A percentile compares a stretch with the other conserved stretches of the same genome.
phyloP scores from a whole-genome alignment of 2,888 invertebrate genomes.

The Chorisops tibialis region DNA sequence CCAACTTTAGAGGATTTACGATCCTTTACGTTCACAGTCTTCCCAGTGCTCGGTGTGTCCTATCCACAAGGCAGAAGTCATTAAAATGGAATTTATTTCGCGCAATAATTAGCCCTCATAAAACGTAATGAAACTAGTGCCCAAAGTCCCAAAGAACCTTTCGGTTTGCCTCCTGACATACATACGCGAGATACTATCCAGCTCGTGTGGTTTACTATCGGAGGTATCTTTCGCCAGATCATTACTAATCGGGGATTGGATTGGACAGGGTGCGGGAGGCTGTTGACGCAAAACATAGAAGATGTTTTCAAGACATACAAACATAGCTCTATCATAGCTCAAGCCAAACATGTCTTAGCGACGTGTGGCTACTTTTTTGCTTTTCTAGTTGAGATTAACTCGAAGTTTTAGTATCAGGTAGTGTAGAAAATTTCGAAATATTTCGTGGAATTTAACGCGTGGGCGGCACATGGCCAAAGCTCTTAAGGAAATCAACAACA shows the following conservation, averaged over 20 bases:
- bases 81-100: slow-evolving; percentile 24
- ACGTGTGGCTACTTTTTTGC: not conserved
- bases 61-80: slow-evolving; percentile 8
- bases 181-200: not conserved
- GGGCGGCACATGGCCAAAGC: slow-evolving; percentile 22
- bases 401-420: too few relatives aligned
- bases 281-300: not conserved
- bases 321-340: slow-evolving; percentile 3
- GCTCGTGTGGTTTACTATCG: not conserved
- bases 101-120: slow-evolving; percentile 23
- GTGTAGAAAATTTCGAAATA: slow-evolving; percentile 14
- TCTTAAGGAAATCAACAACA: slow-evolving; percentile 8
- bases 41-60: not conserved
- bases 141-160: not conserved
- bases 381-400: too few relatives aligned
- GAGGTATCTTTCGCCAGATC: not conserved
- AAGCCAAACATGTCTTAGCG: slow-evolving; percentile 5
- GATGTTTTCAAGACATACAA: not conserved
- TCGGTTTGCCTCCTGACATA: not conserved
- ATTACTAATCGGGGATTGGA: not conserved
- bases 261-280: not conserved
- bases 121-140: slow-evolving; percentile 21
- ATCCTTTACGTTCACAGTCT: not conserved
- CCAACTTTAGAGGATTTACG: slow-evolving; percentile 21
- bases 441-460: slow-evolving; percentile 24